Conservation (phyloP, 2,113 vertebrate genomes). For the Siniperca chuatsi region DNA sequence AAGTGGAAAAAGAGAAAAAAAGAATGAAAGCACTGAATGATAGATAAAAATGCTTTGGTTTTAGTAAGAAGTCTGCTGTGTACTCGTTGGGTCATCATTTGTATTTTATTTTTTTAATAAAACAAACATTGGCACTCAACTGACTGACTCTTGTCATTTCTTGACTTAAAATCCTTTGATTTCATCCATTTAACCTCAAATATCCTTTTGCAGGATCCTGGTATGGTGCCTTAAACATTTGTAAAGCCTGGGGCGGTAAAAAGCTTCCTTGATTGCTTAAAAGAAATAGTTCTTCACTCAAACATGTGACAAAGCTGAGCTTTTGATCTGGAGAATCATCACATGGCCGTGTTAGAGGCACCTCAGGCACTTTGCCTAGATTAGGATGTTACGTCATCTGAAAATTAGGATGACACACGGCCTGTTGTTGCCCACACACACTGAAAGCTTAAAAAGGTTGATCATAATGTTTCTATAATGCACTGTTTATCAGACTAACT, state of each 20-base stretch:
- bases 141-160: background rate
- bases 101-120: conserved; percentile 89
- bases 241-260: background rate
- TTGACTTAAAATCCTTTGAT: background rate
- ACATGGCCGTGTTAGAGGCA: background rate
- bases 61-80: conserved; percentile 76
- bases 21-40: conserved; percentile 61
- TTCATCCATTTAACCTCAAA: background rate
- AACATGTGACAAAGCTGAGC: conserved; percentile 1
- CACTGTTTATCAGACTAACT: background rate
- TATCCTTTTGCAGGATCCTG: background rate
- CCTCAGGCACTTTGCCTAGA: conserved; percentile 7
- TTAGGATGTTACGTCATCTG: background rate
- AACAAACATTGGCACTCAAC: conserved; percentile 77
- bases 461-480: background rate
- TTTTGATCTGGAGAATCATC: conserved; percentile 18
- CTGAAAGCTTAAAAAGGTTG: background rate
- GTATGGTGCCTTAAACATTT: background rate
- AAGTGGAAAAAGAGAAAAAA: conserved; percentile 23
- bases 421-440: background rate
- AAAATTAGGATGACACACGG: background rate
- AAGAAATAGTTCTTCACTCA: background rate
- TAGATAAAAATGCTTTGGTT: conserved; percentile 62
- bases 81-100: conserved; percentile 83
- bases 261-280: background rate